Conservation (phyloP, 2,888 invertebrate genomes). For the Drosophila melanocephala region DNA sequence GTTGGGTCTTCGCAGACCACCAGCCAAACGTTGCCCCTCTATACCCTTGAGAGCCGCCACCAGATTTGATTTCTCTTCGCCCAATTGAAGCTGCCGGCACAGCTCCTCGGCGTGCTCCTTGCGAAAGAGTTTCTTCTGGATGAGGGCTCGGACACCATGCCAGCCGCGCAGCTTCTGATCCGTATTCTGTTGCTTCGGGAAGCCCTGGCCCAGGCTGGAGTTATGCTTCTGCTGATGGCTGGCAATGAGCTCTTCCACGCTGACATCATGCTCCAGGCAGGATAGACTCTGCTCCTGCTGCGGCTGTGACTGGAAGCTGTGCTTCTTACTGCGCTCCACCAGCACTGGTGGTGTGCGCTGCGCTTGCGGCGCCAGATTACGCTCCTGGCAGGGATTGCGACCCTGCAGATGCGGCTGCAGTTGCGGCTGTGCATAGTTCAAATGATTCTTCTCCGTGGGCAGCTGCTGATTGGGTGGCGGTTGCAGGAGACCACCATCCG, state of each 20-base stretch:
- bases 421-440: constrained; percentile 86
- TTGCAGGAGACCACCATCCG: constrained; percentile 76
- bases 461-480: constrained; percentile 85
- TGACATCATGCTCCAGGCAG: constrained; percentile 84
- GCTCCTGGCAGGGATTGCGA: constrained; percentile 92
- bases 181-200: constrained; percentile 85
- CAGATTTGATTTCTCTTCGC: constrained; percentile 85
- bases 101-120: constrained; percentile 73
- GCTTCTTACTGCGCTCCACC: constrained; percentile 85
- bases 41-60: constrained; percentile 73
- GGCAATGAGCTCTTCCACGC: constrained; percentile 84
- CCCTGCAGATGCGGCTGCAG: constrained; percentile 93
- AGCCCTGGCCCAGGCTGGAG: constrained; percentile 84
- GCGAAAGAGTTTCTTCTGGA: constrained; percentile 85
- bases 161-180: constrained; percentile 85
- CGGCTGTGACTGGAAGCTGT: constrained; percentile 82
- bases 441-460: constrained; percentile 84
- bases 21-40: constrained; percentile 42
- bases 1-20: constrained; percentile 75
- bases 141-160: constrained; percentile 85
- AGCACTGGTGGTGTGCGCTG: constrained; percentile 78
- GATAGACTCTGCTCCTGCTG: constrained; percentile 84
- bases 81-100: constrained; percentile 65
- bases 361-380: constrained; percentile 87
- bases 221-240: constrained; percentile 64